Percentiles rank a stretch among this genome's conserved stretches.
phyloP scores from a whole-genome alignment of 2,888 invertebrate species.

The Lithophane ornitopus region DNA sequence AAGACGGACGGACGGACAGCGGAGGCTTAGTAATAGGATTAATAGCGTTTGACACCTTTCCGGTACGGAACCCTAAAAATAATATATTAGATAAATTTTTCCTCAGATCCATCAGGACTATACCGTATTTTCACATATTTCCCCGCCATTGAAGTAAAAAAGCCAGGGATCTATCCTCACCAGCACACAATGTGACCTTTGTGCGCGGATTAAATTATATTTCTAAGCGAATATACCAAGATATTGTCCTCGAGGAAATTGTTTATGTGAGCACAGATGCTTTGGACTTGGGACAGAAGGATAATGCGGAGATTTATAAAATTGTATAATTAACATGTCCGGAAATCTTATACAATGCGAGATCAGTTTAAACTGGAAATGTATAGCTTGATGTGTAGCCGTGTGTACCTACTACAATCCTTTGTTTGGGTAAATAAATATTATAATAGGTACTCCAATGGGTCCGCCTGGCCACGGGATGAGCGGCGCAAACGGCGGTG shows the following conservation, averaged over 20 bases:
- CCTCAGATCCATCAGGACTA: conserved; percentile 5
- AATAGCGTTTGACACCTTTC: too few relatives aligned
- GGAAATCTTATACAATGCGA: too few relatives aligned
- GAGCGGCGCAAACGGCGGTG: too few relatives aligned
- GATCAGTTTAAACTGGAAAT: too few relatives aligned
- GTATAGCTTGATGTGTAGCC: too few relatives aligned
- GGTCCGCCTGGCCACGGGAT: too few relatives aligned
- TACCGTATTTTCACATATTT: conserved; percentile 50
- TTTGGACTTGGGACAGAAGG: conserved; percentile 58
- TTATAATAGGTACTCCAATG: too few relatives aligned
- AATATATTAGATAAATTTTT: not conserved
- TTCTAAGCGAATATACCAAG: conserved; percentile 82
- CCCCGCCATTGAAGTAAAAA: conserved; percentile 65
- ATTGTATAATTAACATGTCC: too few relatives aligned
- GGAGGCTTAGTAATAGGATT: too few relatives aligned
- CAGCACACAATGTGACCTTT: conserved; percentile 79
- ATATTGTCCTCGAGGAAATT: conserved; percentile 82
- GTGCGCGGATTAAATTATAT: conserved; percentile 87
- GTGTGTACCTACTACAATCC: too few relatives aligned
- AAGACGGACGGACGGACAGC: too few relatives aligned
- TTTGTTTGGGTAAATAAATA: too few relatives aligned
- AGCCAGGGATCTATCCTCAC: conserved; percentile 65
- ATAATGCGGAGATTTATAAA: not conserved
- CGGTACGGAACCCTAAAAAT: not conserved
- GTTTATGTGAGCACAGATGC: conserved; percentile 69